Percentiles rank a stretch among this genome's conserved stretches.
These are phyloP conservation scores for Hypanus sabinus DNA, from an alignment of 2,113 vertebrate species.

Conservation along the genomic window DNA sequence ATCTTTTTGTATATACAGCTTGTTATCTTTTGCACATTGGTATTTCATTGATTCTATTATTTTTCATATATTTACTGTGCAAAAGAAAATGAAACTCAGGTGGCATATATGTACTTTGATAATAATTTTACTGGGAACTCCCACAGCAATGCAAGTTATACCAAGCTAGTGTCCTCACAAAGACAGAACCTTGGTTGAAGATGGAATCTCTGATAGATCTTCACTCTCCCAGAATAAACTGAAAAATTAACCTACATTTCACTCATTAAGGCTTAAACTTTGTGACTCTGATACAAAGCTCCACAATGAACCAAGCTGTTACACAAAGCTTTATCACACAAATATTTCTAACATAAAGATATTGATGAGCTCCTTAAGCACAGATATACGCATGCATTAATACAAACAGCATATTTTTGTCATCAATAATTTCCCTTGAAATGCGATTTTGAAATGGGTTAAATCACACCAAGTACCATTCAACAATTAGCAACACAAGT, in stretches of 20 bases:
- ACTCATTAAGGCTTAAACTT: background rate
- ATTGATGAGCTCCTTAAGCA: background rate
- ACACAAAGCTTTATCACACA: background rate
- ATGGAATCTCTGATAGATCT: background rate
- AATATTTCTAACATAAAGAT: background rate
- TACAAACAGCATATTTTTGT: background rate
- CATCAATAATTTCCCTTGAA: background rate
- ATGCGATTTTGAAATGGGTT: background rate
- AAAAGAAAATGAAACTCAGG: no score
- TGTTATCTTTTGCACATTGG: no score
- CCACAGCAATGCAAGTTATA: background rate
- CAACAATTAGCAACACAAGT: background rate
- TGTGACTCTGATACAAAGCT: background rate
- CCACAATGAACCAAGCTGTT: background rate
- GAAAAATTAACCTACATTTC: background rate
- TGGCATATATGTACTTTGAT: no score
- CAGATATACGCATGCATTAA: background rate
- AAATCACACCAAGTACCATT: background rate
- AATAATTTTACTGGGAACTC: background rate
- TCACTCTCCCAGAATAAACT: background rate
- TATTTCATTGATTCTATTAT: no score
- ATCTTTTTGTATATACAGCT: no score
- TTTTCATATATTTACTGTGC: no score
- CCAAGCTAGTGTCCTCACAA: background rate
- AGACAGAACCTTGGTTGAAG: background rate